phyloP scores from a whole-genome alignment of 2,888 invertebrate species.

The Xestia xanthographa region DNA sequence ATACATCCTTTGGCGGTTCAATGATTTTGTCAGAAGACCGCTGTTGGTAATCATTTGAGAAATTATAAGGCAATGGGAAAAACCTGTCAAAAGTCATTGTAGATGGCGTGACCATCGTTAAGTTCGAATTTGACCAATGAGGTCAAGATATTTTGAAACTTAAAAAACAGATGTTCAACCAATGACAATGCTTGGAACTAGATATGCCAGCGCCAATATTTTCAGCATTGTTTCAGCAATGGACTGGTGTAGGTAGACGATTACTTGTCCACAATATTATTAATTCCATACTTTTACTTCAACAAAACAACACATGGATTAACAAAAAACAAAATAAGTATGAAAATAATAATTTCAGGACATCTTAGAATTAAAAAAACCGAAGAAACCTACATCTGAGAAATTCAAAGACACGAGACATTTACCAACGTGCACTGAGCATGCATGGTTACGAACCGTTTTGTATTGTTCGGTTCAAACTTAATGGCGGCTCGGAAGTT shows the following conservation, averaged over 20 bases:
- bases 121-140: not conserved
- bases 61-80: not conserved
- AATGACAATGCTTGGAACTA: not conserved
- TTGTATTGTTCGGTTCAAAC: no score
- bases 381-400: no score
- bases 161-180: not conserved
- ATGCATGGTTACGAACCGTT: not conserved
- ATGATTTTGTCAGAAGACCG: no score
- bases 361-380: no score
- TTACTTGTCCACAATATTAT: not conserved
- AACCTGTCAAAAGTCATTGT: not conserved
- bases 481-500: no score
- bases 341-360: slow-evolving; percentile 2
- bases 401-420: not conserved
- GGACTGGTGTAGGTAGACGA: not conserved
- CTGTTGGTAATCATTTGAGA: not conserved
- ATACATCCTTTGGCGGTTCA: not conserved
- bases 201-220: not conserved
- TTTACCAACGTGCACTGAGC: not conserved
- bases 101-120: not conserved
- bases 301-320: slow-evolving; percentile 23
- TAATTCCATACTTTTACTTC: slow-evolving; percentile 7
- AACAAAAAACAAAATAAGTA: slow-evolving; percentile 24
- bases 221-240: not conserved
- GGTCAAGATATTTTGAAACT: not conserved